Evolutionary conservation across 1,140 invertebrate genomes (phyloP), one percentile per base, ranked within the genome.

Genomic region (Anthonomus grandis): DNA sequence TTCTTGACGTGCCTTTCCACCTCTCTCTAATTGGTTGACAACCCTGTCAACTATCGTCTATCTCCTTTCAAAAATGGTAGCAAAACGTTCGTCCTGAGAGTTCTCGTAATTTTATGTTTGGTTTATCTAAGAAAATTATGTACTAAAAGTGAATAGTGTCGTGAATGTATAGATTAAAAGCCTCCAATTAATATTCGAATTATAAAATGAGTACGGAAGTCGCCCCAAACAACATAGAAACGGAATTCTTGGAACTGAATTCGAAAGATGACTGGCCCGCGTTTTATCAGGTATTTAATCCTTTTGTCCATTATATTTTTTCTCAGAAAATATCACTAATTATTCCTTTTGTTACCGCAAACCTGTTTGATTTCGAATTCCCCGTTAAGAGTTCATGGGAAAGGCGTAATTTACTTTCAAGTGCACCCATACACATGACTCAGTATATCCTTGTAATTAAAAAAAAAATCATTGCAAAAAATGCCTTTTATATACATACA

Each of bases 241-340:
- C 77, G 3, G 85, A 87, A 74, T 88, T 83, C 71, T 75, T 77
- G 58, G 79, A 84, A 63, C 80, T 87, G 67, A 81, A 80, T 59
- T 74, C 76, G 27, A 80, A 78, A 60, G 78, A 78, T 68, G 80
- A 79, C 52, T 89, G 86, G 86, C 66, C 77, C 39, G 70, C 77
- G 22, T 74, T 81, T 62, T 88, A 82, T 72, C 83, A 86, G 82
- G 86, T 88, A 76, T 68, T 70, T 56, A 37, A 47, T n/a, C n/a
- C n/a, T n/a, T 57, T 50, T 37, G n/a, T 44, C 47, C 27, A 51
- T 13, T 36, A 37, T 31, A 18, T 19, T 45, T 24, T 55, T 47
- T 31, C 22, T 10, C 27, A 5, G 12, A 22, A 18, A 47, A 24
- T 48, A 10, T 18, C 6, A 17, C 10, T 48, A 41, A 56, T 47